These are phyloP conservation scores for Hipposideros armiger DNA, from an alignment of 2,113 vertebrate species.

Conservation along the genomic window DNA sequence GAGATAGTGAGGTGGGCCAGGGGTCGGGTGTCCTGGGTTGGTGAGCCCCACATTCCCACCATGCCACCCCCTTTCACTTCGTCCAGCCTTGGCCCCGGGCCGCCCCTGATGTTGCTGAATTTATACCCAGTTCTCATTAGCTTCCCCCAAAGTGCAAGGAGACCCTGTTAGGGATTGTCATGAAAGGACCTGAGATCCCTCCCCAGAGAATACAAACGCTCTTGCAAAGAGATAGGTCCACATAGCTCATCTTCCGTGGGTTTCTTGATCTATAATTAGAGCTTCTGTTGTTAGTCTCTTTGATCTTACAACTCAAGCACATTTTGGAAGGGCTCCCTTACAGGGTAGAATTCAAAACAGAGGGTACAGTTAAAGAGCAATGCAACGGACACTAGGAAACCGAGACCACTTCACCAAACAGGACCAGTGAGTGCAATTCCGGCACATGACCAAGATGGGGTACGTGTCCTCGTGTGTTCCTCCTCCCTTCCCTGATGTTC, in stretches of 20 bases:
- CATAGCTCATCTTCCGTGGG: not conserved
- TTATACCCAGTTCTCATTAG: not conserved
- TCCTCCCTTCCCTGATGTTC: not conserved
- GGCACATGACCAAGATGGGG: not conserved
- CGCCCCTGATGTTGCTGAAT: not conserved
- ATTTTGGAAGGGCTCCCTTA: conserved; percentile 64
- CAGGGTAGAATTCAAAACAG: conserved; percentile 71
- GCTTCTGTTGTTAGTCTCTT: conserved; percentile 34
- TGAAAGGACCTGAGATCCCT: not conserved
- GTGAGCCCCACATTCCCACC: not conserved
- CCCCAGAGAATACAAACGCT: not conserved
- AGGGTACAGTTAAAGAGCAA: conserved; percentile 18
- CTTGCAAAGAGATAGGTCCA: not conserved
- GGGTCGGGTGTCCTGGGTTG: fast-evolving
- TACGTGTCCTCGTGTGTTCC: conserved; percentile 28
- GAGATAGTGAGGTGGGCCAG: not conserved
- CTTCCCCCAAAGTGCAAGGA: not conserved
- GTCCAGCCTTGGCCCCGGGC: not conserved
- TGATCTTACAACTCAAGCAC: conserved; percentile 48
- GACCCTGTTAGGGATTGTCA: fast-evolving
- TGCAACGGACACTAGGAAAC: conserved; percentile 40
- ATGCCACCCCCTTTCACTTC: not conserved
- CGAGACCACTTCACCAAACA: conserved; percentile 1
- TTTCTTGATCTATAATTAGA: conserved; percentile 29
- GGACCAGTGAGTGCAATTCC: not conserved